Evolutionary conservation across 2,797 vertebrate genomes (phyloP), one percentile per base, ranked within the genome.

Genomic region (Masticophis lateralis): DNA sequence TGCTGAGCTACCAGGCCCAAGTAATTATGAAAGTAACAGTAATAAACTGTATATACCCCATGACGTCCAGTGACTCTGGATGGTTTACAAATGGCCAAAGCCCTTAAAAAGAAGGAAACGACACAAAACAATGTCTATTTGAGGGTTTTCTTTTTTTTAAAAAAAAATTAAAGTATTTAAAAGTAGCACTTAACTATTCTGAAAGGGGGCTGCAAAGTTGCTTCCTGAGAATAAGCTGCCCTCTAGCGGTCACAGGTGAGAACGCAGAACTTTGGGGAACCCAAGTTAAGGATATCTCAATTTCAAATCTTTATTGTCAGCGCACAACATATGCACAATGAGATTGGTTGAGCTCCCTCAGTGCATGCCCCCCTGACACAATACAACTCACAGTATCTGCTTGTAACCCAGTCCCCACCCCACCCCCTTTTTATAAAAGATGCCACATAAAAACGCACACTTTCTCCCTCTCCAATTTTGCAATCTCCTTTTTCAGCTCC

Each of bases 231-330:
- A 63, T 27, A 28, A 59, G 28, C 86, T 94, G 25, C 95, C 96
- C 93, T 89, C 96, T 97, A 92, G 95, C 92, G 96, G 95, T 56
- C 47, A n/a, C 43, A 1, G 0, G 1, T 25, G 18, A 43, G 88
- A 61, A 57, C 20, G 2, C 37, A 27, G 86, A 8, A 3, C 43
- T 43, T 59, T 20, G 20, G 69, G 5, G 0, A 22, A 5, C 3
- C 18, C 37, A 79, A 79, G 69, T 37, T 3, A 37, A 79, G 18
- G 7, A 43, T 43, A 79, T 37, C 18, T 63, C 51, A 51, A 51
- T 51, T 51, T 51, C 51, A 51, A 51, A 51, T 51, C 51, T 51
- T 51, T 51, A 51, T 51, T 51, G 51, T 51, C 51, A 51, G 51
- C 1, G 7, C 8, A 51, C 51, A 51, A 51, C 51, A 51, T 51